These are phyloP conservation scores for Pangasius mekongensis DNA, from an alignment of 2,797 vertebrate species.

Conservation along the genomic window DNA sequence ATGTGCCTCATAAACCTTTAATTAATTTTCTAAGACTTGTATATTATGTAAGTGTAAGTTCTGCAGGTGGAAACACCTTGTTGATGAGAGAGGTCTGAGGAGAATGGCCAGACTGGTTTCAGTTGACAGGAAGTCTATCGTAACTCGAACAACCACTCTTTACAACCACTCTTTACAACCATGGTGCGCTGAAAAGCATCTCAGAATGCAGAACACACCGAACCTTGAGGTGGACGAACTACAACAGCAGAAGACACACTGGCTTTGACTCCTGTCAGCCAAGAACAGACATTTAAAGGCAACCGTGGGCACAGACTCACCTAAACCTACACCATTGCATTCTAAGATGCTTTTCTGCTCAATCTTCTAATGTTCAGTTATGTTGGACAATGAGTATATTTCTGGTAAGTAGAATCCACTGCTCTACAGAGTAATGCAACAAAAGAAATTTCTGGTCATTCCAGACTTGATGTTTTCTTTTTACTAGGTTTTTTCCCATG, in stretches of 20 bases:
- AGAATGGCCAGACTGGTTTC: neutral
- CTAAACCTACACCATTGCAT: neutral
- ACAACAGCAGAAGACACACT: neutral
- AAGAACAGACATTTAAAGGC: neutral
- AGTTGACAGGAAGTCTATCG: neutral
- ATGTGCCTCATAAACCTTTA: too few relatives aligned
- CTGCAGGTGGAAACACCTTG: neutral
- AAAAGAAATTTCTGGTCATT: neutral
- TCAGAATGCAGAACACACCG: neutral
- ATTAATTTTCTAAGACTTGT: neutral
- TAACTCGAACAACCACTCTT: neutral
- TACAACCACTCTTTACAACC: neutral
- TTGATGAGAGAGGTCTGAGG: neutral
- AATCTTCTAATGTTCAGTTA: neutral
- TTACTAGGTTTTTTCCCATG: constrained; percentile 39
- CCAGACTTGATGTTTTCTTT: neutral
- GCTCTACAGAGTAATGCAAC: neutral
- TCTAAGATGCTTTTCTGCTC: too few relatives aligned
- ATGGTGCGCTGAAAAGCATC: neutral
- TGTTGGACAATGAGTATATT: neutral
- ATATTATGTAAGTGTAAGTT: neutral
- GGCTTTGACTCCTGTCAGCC: neutral
- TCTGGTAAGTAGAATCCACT: neutral
- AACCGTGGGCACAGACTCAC: neutral
- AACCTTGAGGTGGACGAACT: neutral